Evolutionary conservation across 1,140 invertebrate species (phyloP), one percentile per base, ranked within the genome.

Genomic region (Drosophila erecta): DNA sequence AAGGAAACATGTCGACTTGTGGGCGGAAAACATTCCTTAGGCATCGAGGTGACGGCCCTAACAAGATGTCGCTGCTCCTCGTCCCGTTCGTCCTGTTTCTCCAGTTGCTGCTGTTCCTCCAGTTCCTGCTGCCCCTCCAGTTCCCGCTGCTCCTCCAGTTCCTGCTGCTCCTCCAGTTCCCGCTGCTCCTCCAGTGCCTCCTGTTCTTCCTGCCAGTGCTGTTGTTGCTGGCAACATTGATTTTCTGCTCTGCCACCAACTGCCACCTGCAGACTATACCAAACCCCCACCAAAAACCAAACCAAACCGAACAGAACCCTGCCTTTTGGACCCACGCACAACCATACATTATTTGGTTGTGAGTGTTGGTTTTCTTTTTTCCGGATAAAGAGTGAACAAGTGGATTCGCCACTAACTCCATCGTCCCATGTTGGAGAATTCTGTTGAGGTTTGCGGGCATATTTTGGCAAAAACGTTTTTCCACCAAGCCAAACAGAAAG

Each of bases 381-480:
- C 41, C 20, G 64, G 64, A 27, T 65, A 51, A 33, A 11, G 30
- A 61, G 79, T 51, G 53, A 59, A 58, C 70, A 81, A 77, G 77
- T 80, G 62, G 71, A 67, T 83, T 66, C 44, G 37, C 37, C 71
- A 54, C 43, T 58, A 55, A 53, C 65, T 38, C 44, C 40, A 43
- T 33, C 33, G 14, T 40, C n/a, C 17, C 27, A 40, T 37, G 33
- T 47, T 47, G 40, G 56, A 74, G 89, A 83, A 84, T 89, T 57
- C 80, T 80, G 80, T 89, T 84, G 84, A 90, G 84, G 84, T 89
- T 87, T 87, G 84, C 84, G 79, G 84, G 79, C 76, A 87, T 77
- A 87, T 89, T 84, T 87, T 79, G 79, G 76, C 55, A 83, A 69
- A 79, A 87, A 80, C 89, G 79, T 87, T 84, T 84, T 66, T 80